These are phyloP conservation scores for Anarrhichthys ocellatus DNA, from an alignment of 2,113 vertebrate genomes.

Conservation along the genomic window DNA sequence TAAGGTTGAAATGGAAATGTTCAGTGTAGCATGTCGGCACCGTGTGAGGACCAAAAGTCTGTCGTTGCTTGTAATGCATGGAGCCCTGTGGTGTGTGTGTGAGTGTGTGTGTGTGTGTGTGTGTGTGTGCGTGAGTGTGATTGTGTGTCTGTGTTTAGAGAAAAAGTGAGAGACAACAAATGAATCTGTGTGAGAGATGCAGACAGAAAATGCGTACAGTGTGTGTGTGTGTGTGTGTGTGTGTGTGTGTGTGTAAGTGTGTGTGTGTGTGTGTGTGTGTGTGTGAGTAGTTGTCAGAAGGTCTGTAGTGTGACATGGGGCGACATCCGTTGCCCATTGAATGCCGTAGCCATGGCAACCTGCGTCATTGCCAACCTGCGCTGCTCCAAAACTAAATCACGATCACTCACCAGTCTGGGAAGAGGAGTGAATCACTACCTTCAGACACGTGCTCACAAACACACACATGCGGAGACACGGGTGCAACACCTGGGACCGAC, in stretches of 20 bases:
- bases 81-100: background rate
- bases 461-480: background rate
- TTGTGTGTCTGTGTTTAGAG: background rate
- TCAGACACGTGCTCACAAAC: slow-evolving; percentile 26
- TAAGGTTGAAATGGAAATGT: background rate
- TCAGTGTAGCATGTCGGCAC: background rate
- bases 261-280: slow-evolving; percentile 1
- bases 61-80: background rate
- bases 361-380: slow-evolving; percentile 70
- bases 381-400: slow-evolving; percentile 74
- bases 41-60: background rate
- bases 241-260: slow-evolving; percentile 1
- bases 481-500: slow-evolving; percentile 43
- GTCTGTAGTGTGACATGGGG: slow-evolving; percentile 51
- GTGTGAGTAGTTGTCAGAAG: slow-evolving; percentile 40
- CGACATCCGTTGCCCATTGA: slow-evolving; percentile 58
- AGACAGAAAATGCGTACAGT: background rate
- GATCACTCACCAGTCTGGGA: slow-evolving; percentile 59
- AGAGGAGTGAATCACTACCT: slow-evolving; percentile 70
- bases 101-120: background rate
- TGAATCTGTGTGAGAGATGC: background rate
- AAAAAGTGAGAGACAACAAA: background rate
- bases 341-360: slow-evolving; percentile 74
- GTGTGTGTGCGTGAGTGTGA: background rate
- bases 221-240: background rate